Evolutionary conservation across 2,113 vertebrate genomes (phyloP), one percentile per base, ranked within the genome.

Genomic region (Bubo scandiacus): DNA sequence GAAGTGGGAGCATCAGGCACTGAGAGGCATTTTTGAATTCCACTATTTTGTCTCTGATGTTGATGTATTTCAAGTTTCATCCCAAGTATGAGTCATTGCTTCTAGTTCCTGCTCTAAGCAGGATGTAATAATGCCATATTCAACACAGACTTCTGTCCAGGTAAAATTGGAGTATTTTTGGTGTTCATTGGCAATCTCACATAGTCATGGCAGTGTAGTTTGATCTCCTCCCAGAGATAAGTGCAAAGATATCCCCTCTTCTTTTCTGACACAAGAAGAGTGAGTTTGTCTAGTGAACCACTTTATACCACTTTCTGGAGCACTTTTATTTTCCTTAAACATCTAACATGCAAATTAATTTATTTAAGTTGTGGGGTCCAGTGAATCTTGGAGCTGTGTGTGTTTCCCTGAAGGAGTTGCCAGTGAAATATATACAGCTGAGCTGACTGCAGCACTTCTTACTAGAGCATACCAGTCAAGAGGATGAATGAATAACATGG

Each of bases 391-490:
- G 74, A 97, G 70, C 79, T 84, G 7, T 51, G 67, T 54, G 57
- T 42, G 62, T 74, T 89, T 89, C 70, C 32, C 22, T 87, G 81
- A 23, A 72, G 88, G 89, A 91, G n/a, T 2, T 89, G 70, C 81
- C 25, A 26, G 23, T 51, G 47, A 38, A 73, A 80, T 32, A 34
- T 21, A 51, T 23, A 22, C 25, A 20, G 40, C 81, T 80, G 78
- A 89, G 87, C 78, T 92, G 78, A 94, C 66, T 70, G 70, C 89
- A 79, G 86, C 81, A 91, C 62, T 93, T 91, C 86, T 81, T 92
- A 25, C 83, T 51, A 23, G 29, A 92, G 30, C 70, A 27, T 26
- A 79, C 62, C 77, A 87, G 86, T 85, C 92, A 85, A 36, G 85
- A 91, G 92, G 42, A 92, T 94, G 95, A 88, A 95, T 90, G 73